These are phyloP conservation scores for Hyles vespertilio DNA, from an alignment of 1,140 invertebrate genomes.

Conservation along the genomic window DNA sequence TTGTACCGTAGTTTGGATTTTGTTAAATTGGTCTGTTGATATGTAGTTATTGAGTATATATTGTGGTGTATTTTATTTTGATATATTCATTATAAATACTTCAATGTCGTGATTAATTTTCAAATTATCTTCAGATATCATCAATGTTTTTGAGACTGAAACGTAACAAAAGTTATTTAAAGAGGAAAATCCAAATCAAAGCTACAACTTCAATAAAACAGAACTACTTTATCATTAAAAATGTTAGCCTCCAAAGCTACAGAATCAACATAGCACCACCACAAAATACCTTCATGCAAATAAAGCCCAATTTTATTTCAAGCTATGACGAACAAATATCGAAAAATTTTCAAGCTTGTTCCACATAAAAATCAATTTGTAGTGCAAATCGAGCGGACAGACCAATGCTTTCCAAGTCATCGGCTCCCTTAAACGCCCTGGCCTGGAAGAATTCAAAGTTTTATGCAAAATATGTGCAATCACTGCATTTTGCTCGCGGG, in stretches of 20 bases:
- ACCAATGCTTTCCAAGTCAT: constrained; percentile 69
- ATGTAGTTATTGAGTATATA: no score
- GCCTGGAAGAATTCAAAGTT: constrained; percentile 60
- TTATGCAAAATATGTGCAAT: constrained; percentile 47
- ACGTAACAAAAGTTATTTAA: no score
- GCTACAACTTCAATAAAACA: no score
- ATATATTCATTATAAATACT: no score
- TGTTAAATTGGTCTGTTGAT: no score
- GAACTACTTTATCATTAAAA: no score
- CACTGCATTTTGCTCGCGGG: constrained; percentile 27
- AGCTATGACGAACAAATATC: constrained; percentile 40
- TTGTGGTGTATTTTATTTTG: no score
- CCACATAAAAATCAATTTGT: constrained; percentile 69
- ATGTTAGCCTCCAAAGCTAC: not conserved
- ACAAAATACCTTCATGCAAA: not conserved
- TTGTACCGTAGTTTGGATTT: no score
- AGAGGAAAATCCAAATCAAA: no score
- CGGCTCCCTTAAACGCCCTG: constrained; percentile 50
- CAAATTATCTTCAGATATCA: no score
- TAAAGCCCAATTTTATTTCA: not conserved
- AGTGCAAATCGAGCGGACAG: constrained; percentile 64
- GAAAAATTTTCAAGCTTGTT: constrained; percentile 26
- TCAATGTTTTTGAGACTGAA: no score
- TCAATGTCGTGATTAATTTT: no score
- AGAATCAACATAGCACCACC: not conserved